A percentile compares a stretch with the other conserved stretches of the same genome.
phyloP scores from a whole-genome alignment of 2,888 invertebrate species.

The Sussaba pulchella region DNA sequence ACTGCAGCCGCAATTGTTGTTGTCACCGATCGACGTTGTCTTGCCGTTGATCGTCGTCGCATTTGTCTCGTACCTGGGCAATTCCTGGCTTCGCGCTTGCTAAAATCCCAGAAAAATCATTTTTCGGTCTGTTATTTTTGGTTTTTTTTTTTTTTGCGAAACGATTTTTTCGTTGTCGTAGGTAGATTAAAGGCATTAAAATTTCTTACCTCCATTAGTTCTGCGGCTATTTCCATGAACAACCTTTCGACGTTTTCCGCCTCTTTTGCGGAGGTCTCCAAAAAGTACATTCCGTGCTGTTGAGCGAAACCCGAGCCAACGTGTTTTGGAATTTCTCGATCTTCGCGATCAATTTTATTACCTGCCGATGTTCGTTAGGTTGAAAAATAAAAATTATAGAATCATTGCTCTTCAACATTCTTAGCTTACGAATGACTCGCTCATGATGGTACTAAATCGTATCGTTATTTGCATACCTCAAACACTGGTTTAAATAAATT shows the following conservation, averaged over 20 bases:
- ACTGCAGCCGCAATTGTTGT: constrained; percentile 87
- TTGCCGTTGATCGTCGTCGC: constrained; percentile 90
- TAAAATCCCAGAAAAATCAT: constrained; percentile 80
- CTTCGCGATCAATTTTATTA: constrained; percentile 98
- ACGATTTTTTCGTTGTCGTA: too few species aligned
- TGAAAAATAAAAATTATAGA: background rate
- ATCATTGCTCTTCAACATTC: background rate
- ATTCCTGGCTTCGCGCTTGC: constrained; percentile 94
- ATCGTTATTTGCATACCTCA: background rate
- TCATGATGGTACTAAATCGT: too few species aligned
- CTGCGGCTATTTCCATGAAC: constrained; percentile 98
- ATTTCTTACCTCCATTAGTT: constrained; percentile 91
- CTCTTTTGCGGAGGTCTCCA: constrained; percentile 99
- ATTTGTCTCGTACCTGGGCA: constrained; percentile 91
- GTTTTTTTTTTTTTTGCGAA: constrained; percentile 15
- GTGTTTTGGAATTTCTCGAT: constrained; percentile 96
- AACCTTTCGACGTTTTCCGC: constrained; percentile 98
- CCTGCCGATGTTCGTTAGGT: constrained; percentile 85
- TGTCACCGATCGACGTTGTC: constrained; percentile 89
- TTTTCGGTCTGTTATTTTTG: too few species aligned
- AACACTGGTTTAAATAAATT: background rate
- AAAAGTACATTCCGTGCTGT: constrained; percentile 98
- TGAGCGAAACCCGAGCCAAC: constrained; percentile 98
- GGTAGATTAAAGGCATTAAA: constrained; percentile 14
- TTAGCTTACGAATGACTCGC: too few species aligned